Evolutionary conservation across 1,140 invertebrate genomes (phyloP).

Genomic region (Lasioglossum albipes): DNA sequence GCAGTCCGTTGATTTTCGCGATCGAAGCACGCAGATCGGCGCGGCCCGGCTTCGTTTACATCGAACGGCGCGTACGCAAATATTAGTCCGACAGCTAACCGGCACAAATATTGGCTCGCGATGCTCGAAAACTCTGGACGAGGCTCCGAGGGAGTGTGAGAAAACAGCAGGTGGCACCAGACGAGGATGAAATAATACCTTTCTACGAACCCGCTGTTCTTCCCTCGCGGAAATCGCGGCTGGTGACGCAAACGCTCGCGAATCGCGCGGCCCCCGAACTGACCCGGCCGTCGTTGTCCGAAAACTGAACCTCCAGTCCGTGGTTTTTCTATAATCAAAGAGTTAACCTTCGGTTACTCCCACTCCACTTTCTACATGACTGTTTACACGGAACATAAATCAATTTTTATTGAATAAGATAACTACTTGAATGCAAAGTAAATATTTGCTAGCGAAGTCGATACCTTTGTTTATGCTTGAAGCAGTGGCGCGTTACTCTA

Average conservation of each 20-base stretch:
- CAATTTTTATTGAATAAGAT: no score
- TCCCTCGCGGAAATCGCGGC: not conserved
- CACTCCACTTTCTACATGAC: no score
- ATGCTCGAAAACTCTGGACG: constrained; percentile 10
- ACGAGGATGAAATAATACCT: constrained; percentile 11
- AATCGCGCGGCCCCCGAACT: no score
- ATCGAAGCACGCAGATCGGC: not conserved
- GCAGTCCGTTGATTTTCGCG: not conserved
- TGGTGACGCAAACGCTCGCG: not conserved
- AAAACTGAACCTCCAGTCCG: no score
- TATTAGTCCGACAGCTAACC: constrained; percentile 1
- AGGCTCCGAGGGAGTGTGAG: constrained; percentile 4
- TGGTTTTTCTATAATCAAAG: no score
- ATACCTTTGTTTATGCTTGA: no score
- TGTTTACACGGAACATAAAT: no score
- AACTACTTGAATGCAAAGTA: no score
- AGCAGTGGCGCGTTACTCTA: no score
- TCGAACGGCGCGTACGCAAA: constrained; percentile 8
- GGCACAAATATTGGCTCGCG: constrained; percentile 18
- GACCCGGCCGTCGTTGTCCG: no score
- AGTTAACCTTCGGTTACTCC: no score
- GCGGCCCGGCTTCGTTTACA: constrained; percentile 7
- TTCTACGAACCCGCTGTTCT: not conserved
- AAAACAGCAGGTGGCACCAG: constrained; percentile 25
- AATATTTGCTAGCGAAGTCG: no score